Evolutionary conservation across 2,797 vertebrate genomes (phyloP).

Genomic region (Sphenodon punctatus): DNA sequence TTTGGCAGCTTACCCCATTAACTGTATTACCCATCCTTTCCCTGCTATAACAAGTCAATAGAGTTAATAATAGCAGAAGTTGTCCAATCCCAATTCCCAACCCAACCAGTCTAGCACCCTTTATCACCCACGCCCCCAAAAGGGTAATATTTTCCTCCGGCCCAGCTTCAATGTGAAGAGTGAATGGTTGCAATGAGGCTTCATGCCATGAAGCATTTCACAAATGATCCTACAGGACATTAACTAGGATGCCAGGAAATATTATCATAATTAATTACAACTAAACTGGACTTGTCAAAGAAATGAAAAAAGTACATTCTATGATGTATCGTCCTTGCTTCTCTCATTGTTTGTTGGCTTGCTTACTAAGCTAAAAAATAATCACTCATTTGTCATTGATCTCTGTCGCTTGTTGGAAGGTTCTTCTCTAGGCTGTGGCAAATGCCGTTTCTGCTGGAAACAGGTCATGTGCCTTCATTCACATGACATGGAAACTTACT

Average conservation of each 20-base stretch:
- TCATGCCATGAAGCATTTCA: background rate
- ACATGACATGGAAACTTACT: too few relatives aligned
- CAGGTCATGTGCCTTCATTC: too few relatives aligned
- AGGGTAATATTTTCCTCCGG: background rate
- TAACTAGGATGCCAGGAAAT: constrained; percentile 18
- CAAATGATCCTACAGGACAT: constrained; percentile 20
- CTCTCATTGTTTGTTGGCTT: constrained; percentile 46
- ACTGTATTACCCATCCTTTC: too few relatives aligned
- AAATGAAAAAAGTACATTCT: constrained; percentile 42
- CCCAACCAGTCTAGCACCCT: too few relatives aligned
- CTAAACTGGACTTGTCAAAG: constrained; percentile 55
- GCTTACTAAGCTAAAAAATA: constrained; percentile 30
- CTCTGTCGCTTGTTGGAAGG: background rate
- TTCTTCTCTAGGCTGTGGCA: too few relatives aligned
- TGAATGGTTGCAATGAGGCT: background rate
- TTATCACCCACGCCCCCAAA: background rate
- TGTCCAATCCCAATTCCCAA: too few relatives aligned
- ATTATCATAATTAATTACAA: constrained; percentile 59
- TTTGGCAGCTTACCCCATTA: too few relatives aligned
- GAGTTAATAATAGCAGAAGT: too few relatives aligned
- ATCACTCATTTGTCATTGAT: constrained; percentile 4
- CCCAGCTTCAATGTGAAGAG: background rate
- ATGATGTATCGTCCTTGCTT: constrained; percentile 40
- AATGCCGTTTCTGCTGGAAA: too few relatives aligned
- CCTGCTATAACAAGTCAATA: too few relatives aligned